These are phyloP conservation scores for Hypsibius dujardini DNA, from an alignment of 1,140 invertebrate genomes.

Conservation along the genomic window DNA sequence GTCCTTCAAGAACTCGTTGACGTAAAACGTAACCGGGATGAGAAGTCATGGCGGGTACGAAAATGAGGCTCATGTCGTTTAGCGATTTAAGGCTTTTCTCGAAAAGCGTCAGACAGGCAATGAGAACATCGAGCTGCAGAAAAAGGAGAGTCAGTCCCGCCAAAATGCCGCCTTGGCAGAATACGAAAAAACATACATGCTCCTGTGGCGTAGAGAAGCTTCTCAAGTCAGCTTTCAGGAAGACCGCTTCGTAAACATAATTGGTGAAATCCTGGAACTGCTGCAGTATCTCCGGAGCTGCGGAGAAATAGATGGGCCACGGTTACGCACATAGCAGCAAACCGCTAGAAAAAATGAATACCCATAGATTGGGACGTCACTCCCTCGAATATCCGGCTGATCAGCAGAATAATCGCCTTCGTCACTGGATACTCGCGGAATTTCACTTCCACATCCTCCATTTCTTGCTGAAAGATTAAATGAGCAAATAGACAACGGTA, in stretches of 20 bases:
- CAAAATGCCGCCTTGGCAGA: not conserved
- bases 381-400: not conserved
- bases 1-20: not conserved
- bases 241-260: constrained; percentile 5
- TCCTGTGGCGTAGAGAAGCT: constrained; percentile 15
- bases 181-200: not conserved
- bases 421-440: constrained; percentile 11
- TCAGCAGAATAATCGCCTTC: not conserved
- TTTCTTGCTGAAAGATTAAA: not conserved
- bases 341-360: not conserved
- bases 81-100: not conserved
- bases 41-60: not conserved
- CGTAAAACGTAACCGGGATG: constrained; percentile 4
- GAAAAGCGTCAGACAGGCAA: not conserved
- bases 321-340: not conserved
- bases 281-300: constrained; percentile 1
- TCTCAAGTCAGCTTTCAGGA: not conserved
- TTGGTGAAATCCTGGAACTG: constrained; percentile 13
- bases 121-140: not conserved
- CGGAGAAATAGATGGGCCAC: not conserved
- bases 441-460: constrained; percentile 3
- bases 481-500: not conserved
- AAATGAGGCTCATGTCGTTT: constrained; percentile 2
- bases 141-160: not conserved
- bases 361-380: not conserved